Evolutionary conservation across 2,888 invertebrate genomes (phyloP), one percentile per base, ranked within the genome.

Genomic region (Caenorhabditis sp.): DNA sequence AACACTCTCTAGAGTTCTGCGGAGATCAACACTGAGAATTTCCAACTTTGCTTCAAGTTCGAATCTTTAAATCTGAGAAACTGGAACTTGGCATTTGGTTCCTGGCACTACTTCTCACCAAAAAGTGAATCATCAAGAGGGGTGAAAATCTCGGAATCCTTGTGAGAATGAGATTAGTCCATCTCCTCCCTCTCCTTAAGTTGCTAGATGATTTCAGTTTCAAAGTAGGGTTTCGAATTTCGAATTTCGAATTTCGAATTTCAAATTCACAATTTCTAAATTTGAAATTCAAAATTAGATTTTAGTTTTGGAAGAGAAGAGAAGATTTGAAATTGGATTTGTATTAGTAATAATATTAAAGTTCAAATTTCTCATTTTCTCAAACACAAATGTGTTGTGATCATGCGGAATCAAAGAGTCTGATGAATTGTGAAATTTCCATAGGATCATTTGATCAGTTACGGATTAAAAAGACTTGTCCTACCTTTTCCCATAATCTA

Each of bases 141-240:
- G 32, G 32, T 32, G 32, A 32, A 32, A 32, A 32, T 32, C 32
- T 32, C 9, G 32, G 32, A 56, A 56, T 56, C 56, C 56, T 56
- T 56, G 56, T 56, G 56, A 56, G 56, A 56, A 56, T 32, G 11
- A 20, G 32, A 56, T 56, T 56, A 56, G 32, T 32, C 32, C 55
- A 4, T 13, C 9, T 40, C 40, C 40, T 40, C 40, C 40, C 47
- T 47, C 47, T 18, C 18, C 18, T 20, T 3, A 40, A 40, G 11
- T 40, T 40, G 40, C 11, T 9, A 5, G 47, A 47, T n/a, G 47
- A 47, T 47, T 47, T n/a, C 47, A 9, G 9, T 40, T 40, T 40
- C 40, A 40, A 40, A 9, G 40, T 15, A 15, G 15, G 13, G 13
- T 11, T 47, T 40, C 40, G 40, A 40, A 5, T 11, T 40, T 40